A percentile compares a stretch with the other conserved stretches of the same genome.
These are phyloP conservation scores for Chiloscyllium punctatum DNA, from an alignment of 2,797 vertebrate genomes.

Conservation along the genomic window DNA sequence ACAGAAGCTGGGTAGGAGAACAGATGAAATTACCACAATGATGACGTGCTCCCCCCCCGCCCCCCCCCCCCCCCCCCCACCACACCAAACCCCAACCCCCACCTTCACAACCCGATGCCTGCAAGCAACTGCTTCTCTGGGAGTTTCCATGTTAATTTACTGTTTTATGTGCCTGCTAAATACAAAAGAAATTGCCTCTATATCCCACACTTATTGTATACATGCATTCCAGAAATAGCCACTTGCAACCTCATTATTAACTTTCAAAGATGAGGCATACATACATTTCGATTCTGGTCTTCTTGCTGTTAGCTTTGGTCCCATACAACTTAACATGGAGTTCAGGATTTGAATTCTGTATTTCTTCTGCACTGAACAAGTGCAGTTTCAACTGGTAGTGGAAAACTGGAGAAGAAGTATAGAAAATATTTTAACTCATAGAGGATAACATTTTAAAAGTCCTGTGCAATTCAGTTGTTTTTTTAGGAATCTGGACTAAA, in stretches of 20 bases:
- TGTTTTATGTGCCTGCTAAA: too few species aligned
- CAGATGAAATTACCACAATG: too few species aligned
- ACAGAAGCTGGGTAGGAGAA: background rate
- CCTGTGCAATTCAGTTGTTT: background rate
- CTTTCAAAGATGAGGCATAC: conserved; percentile 47
- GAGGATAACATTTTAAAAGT: background rate
- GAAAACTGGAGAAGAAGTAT: conserved; percentile 61
- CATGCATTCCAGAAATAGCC: background rate
- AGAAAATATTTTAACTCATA: background rate
- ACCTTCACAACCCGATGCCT: background rate
- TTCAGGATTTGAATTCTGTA: conserved; percentile 63
- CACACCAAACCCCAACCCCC: too few species aligned
- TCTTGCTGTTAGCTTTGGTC: conserved; percentile 63
- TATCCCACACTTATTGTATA: background rate
- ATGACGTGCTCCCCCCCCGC: background rate
- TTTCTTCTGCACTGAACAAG: conserved; percentile 72
- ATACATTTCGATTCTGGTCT: conserved; percentile 74
- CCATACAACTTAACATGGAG: conserved; percentile 76
- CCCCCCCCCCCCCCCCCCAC: too few species aligned
- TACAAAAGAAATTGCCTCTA: background rate
- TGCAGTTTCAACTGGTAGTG: conserved; percentile 99
- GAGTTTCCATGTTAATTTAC: background rate
- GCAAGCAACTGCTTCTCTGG: too few species aligned
- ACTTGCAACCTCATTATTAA: background rate
- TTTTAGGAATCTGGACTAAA: background rate